Percentiles rank a stretch among this genome's conserved stretches.
phyloP scores from a whole-genome alignment of 2,888 invertebrate genomes.

The Synanthedon myopaeformis region DNA sequence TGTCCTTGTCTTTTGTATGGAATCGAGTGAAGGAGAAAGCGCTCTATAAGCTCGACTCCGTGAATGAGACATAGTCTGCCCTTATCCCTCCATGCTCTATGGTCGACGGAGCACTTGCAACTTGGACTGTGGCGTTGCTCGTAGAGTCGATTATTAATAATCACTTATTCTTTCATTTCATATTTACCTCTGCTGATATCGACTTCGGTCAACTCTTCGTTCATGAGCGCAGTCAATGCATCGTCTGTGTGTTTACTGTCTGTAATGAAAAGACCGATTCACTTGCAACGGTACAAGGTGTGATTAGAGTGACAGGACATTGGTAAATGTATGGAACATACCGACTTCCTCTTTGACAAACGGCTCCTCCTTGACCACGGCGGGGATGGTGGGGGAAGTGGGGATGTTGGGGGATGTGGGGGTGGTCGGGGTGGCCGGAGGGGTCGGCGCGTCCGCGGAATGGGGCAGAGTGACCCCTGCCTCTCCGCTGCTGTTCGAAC shows the following conservation, averaged over 20 bases:
- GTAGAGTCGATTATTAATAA: too few relatives aligned
- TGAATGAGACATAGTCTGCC: too few relatives aligned
- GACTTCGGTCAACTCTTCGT: slow-evolving; percentile 56
- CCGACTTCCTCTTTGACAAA: slow-evolving; percentile 31
- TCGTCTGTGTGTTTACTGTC: slow-evolving; percentile 51
- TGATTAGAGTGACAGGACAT: too few relatives aligned
- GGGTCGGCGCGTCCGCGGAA: slow-evolving; percentile 39
- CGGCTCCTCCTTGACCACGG: slow-evolving; percentile 32
- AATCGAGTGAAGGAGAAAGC: too few relatives aligned
- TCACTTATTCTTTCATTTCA: neutral
- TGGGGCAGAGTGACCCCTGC: slow-evolving; percentile 21
- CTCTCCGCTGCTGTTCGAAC: slow-evolving; percentile 67
- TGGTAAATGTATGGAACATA: slow-evolving; percentile 9
- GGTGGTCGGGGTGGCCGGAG: slow-evolving; percentile 44
- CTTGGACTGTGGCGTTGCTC: too few relatives aligned
- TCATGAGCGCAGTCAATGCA: slow-evolving; percentile 56
- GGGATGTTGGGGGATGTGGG: slow-evolving; percentile 36
- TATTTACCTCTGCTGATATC: slow-evolving; percentile 50
- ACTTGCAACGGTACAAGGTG: too few relatives aligned
- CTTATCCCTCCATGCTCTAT: too few relatives aligned
- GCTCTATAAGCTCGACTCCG: too few relatives aligned
- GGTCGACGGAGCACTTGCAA: too few relatives aligned
- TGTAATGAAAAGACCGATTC: slow-evolving; percentile 17
- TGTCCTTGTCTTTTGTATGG: too few relatives aligned
- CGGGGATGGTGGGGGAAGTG: slow-evolving; percentile 10